phyloP scores from a whole-genome alignment of 2,888 invertebrate species.

The Zaprionus lineosus region DNA sequence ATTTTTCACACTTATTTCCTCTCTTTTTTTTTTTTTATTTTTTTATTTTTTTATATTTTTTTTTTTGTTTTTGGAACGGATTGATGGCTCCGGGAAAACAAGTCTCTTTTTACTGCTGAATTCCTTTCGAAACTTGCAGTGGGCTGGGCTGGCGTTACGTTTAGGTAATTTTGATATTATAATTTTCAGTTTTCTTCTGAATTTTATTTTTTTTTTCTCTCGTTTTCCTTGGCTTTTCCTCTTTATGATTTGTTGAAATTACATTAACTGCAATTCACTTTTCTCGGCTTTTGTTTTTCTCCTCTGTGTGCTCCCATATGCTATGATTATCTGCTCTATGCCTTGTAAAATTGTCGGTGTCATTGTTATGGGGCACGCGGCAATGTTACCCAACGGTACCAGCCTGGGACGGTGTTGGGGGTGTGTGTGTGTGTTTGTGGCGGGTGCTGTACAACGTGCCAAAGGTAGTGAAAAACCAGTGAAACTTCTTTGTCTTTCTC shows the following conservation, averaged over 20 bases:
- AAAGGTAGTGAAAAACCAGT: slow-evolving; percentile 35
- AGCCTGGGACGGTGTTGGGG: not conserved
- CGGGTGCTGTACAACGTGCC: slow-evolving; percentile 3
- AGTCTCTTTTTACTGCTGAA: too few species aligned
- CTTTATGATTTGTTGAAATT: slow-evolving; percentile 56
- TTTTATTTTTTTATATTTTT: too few species aligned
- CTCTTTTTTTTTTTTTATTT: too few species aligned
- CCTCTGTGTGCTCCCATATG: slow-evolving; percentile 4
- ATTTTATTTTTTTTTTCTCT: slow-evolving; percentile 7
- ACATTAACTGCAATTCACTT: slow-evolving; percentile 74
- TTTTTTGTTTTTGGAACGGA: too few species aligned
- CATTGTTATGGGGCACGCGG: slow-evolving; percentile 67
- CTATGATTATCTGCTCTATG: slow-evolving; percentile 73
- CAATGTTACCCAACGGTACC: slow-evolving; percentile 16
- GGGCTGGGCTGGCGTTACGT: not conserved
- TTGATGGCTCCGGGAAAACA: too few species aligned
- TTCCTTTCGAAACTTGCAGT: not conserved
- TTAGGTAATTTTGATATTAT: not conserved
- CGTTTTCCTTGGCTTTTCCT: too few species aligned
- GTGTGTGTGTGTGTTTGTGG: not conserved
- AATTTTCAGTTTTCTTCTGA: not conserved
- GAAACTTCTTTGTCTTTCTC: slow-evolving; percentile 42
- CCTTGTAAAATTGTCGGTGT: slow-evolving; percentile 73
- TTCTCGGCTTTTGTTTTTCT: slow-evolving; percentile 39
- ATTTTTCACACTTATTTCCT: too few species aligned